A percentile compares a stretch with the other conserved stretches of the same genome.
Conservation (phyloP, 2,113 vertebrate genomes). For the Delphinapterus leucas region DNA sequence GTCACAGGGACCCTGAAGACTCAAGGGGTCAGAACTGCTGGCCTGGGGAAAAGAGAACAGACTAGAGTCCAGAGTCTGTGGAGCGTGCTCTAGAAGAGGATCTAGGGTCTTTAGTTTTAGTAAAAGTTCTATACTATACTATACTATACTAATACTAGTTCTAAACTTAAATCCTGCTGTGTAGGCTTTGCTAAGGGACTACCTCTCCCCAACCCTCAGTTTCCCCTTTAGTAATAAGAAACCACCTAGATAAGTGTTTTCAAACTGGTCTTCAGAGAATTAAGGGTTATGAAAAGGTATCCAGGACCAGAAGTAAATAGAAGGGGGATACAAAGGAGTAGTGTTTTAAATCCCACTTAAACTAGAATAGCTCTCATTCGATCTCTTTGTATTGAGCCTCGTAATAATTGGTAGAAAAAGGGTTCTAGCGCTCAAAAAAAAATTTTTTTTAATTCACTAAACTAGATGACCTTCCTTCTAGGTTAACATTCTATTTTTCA, state of each 20-base stretch:
- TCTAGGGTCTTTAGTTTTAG: not conserved
- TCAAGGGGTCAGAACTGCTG: not conserved
- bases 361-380: not conserved
- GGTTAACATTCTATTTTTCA: conserved; percentile 13
- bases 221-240: not conserved
- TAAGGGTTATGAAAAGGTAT: not conserved
- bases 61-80: not conserved
- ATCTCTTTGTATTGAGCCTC: not conserved
- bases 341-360: not conserved
- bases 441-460: not conserved
- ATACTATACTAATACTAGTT: not conserved
- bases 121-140: not conserved
- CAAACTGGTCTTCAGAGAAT: not conserved
- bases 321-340: not conserved
- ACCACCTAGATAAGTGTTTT: not conserved
- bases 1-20: not conserved
- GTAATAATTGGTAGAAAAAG: not conserved
- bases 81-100: not conserved
- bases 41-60: not conserved
- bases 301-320: not conserved
- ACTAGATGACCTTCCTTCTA: not conserved
- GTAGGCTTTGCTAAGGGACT: not conserved
- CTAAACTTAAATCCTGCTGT: not conserved
- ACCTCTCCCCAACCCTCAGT: not conserved
- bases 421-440: not conserved